Evolutionary conservation across 2,113 vertebrate species (phyloP).

Genomic region (Corapipo altera): DNA sequence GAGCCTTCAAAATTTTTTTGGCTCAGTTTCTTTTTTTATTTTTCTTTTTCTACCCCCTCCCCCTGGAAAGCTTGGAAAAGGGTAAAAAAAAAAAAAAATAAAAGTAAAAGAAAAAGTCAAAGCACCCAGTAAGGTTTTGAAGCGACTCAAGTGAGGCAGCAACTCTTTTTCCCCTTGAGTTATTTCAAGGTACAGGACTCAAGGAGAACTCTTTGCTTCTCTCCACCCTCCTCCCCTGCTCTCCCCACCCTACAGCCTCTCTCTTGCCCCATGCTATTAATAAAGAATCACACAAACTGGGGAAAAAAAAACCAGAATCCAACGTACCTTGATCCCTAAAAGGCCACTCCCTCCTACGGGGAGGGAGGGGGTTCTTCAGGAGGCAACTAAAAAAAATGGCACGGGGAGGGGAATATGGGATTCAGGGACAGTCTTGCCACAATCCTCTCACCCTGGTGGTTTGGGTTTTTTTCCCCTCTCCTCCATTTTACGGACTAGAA

Average conservation of each 20-base stretch:
- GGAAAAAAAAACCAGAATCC: background rate
- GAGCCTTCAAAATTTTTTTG: conserved; percentile 71
- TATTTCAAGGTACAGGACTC: conserved; percentile 47
- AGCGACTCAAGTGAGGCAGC: conserved; percentile 22
- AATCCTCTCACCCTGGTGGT: background rate
- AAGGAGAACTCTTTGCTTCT: conserved; percentile 5
- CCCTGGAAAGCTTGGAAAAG: background rate
- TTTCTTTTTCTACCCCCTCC: background rate
- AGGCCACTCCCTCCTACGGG: conserved; percentile 49
- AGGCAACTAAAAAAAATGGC: conserved; percentile 35
- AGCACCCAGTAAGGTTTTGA: conserved; percentile 24
- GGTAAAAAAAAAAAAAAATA: background rate
- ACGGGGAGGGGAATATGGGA: background rate
- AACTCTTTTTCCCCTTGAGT: conserved; percentile 9
- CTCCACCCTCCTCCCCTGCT: conserved; percentile 28
- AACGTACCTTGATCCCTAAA: conserved; percentile 54
- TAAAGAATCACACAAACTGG: conserved; percentile 23
- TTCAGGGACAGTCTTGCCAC: background rate
- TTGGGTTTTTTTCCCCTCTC: background rate
- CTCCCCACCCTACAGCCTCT: conserved; percentile 36
- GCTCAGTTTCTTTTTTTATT: conserved; percentile 55
- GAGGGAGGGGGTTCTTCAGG: conserved; percentile 56
- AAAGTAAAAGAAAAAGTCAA: conserved; percentile 17
- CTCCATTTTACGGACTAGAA: conserved; percentile 17
- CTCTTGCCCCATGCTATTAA: conserved; percentile 33